These are phyloP conservation scores for Dicranocentrus wangi DNA, from an alignment of 2,888 invertebrate genomes.

Conservation along the genomic window DNA sequence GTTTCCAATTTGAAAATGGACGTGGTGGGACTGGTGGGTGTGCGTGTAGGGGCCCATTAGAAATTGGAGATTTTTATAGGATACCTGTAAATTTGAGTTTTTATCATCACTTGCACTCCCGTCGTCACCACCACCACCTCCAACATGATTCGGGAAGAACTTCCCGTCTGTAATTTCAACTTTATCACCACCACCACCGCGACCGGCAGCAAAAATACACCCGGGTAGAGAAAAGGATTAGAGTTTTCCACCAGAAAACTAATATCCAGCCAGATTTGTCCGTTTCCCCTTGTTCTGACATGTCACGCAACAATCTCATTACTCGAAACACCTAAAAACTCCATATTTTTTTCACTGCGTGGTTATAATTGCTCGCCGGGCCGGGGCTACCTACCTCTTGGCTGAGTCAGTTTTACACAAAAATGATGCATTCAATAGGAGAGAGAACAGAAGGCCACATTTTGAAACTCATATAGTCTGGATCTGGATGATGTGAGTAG, in stretches of 20 bases:
- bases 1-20: too few relatives aligned
- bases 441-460: too few relatives aligned
- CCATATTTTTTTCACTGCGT: conserved; percentile 7
- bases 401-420: background rate
- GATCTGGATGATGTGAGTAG: too few relatives aligned
- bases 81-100: too few relatives aligned
- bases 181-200: conserved; percentile 13
- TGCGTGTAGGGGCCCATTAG: too few relatives aligned
- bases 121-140: background rate
- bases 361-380: too few relatives aligned
- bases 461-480: too few relatives aligned
- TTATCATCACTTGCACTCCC: too few relatives aligned
- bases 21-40: too few relatives aligned
- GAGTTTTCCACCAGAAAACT: background rate
- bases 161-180: conserved; percentile 37
- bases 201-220: background rate
- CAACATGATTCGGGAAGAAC: conserved; percentile 15
- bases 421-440: too few relatives aligned
- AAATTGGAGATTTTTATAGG: too few relatives aligned
- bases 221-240: background rate
- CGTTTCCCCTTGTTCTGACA: conserved; percentile 42
- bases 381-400: too few relatives aligned
- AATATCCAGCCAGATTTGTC: conserved; percentile 26
- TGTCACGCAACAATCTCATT: conserved; percentile 70
- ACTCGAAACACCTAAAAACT: conserved; percentile 58